These are phyloP conservation scores for Cuniculus paca DNA, from an alignment of 2,797 vertebrate species.

Conservation along the genomic window DNA sequence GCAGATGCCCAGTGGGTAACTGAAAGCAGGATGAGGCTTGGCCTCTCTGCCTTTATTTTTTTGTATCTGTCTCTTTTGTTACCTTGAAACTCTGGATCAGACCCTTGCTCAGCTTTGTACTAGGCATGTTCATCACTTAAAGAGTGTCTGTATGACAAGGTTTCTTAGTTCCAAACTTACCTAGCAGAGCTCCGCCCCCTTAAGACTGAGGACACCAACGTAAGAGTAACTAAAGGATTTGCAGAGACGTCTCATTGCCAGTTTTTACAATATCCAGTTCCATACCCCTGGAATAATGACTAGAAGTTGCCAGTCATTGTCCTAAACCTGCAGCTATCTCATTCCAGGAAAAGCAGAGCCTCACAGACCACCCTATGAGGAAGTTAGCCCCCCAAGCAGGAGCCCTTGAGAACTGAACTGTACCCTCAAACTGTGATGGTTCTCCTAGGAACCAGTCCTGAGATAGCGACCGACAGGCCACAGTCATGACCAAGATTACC, in stretches of 20 bases:
- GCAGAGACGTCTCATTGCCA: background rate
- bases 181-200: background rate
- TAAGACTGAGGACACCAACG: background rate
- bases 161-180: background rate
- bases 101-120: background rate
- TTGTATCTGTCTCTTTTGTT: background rate
- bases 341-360: background rate
- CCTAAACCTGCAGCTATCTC: background rate
- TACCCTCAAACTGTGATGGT: background rate
- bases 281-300: background rate
- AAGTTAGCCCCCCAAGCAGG: background rate
- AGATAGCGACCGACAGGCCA: background rate
- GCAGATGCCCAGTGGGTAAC: background rate
- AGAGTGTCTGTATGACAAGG: background rate
- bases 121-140: background rate
- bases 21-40: background rate
- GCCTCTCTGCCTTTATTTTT: background rate
- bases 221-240: background rate
- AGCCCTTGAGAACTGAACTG: background rate
- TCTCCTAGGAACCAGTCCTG: background rate
- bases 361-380: background rate
- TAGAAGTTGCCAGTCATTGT: background rate
- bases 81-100: background rate
- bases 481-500: background rate
- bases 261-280: background rate